phyloP scores from a whole-genome alignment of 2,888 invertebrate genomes.

The Pherbina coryleti region DNA sequence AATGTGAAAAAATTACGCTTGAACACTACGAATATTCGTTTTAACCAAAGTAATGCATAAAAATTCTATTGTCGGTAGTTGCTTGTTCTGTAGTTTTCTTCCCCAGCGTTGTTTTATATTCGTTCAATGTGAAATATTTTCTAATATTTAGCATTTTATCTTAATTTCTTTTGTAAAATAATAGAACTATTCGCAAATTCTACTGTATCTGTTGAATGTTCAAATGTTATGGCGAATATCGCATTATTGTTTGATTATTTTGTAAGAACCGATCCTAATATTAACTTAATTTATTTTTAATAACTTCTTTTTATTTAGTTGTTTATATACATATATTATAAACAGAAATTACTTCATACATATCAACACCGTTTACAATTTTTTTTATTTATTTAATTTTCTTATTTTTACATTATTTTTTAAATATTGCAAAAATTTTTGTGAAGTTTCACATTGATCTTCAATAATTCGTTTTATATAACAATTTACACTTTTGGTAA shows the following conservation, averaged over 20 bases:
- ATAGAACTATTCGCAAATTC: background rate
- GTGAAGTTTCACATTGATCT: too few species aligned
- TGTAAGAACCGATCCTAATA: slow-evolving; percentile 14
- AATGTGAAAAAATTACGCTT: slow-evolving; percentile 22
- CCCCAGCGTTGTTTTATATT: too few species aligned
- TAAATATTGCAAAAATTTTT: too few species aligned
- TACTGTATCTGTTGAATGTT: background rate
- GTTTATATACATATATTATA: slow-evolving; percentile 8
- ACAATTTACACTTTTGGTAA: too few species aligned
- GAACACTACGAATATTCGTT: slow-evolving; percentile 2
- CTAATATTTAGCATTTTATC: background rate
- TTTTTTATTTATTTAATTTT: background rate
- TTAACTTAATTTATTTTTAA: background rate
- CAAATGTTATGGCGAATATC: background rate
- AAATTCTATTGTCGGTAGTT: slow-evolving; percentile 20
- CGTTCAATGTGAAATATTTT: background rate
- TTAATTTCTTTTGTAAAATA: background rate
- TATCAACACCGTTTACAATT: slow-evolving; percentile 19
- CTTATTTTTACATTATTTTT: too few species aligned
- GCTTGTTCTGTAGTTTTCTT: slow-evolving; percentile 18
- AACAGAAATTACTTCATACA: slow-evolving; percentile 1
- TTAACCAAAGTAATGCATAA: background rate
- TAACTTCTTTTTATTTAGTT: background rate
- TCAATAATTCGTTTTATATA: too few species aligned
- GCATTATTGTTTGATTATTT: slow-evolving; percentile 21